Percentiles rank a stretch among this genome's conserved stretches.
These are phyloP conservation scores for Alcis repandata DNA, from an alignment of 2,888 invertebrate genomes.

Conservation along the genomic window DNA sequence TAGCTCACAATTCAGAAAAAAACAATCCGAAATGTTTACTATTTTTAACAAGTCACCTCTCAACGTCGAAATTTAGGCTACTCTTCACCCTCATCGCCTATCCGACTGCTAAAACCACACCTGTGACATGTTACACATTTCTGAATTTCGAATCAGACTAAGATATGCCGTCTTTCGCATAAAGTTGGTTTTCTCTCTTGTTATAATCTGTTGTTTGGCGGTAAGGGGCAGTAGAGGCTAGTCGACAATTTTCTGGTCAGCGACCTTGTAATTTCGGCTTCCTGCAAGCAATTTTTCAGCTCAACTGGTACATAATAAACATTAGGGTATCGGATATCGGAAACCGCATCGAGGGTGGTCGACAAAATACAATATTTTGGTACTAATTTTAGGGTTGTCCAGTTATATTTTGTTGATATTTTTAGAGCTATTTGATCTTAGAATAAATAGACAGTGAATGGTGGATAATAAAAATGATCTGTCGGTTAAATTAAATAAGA, in stretches of 20 bases:
- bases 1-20: too few relatives aligned
- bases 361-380: constrained; percentile 19
- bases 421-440: not conserved
- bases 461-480: too few relatives aligned
- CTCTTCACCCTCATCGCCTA: too few relatives aligned
- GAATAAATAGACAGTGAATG: too few relatives aligned
- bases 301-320: constrained; percentile 71
- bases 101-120: too few relatives aligned
- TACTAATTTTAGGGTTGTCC: not conserved
- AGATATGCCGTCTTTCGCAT: too few relatives aligned
- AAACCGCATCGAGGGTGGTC: constrained; percentile 17
- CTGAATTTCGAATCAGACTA: too few relatives aligned
- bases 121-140: too few relatives aligned
- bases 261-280: constrained; percentile 79
- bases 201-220: not conserved
- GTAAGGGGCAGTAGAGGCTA: constrained; percentile 48
- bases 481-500: too few relatives aligned
- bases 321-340: constrained; percentile 47
- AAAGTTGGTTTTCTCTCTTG: not conserved
- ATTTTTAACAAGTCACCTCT: too few relatives aligned
- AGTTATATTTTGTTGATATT: not conserved
- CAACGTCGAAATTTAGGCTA: too few relatives aligned
- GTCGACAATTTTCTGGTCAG: constrained; percentile 82
- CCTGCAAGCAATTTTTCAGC: constrained; percentile 77
- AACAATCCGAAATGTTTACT: too few relatives aligned